These are phyloP conservation scores for Arenicola marina DNA, from an alignment of 2,888 invertebrate genomes.

Conservation along the genomic window DNA sequence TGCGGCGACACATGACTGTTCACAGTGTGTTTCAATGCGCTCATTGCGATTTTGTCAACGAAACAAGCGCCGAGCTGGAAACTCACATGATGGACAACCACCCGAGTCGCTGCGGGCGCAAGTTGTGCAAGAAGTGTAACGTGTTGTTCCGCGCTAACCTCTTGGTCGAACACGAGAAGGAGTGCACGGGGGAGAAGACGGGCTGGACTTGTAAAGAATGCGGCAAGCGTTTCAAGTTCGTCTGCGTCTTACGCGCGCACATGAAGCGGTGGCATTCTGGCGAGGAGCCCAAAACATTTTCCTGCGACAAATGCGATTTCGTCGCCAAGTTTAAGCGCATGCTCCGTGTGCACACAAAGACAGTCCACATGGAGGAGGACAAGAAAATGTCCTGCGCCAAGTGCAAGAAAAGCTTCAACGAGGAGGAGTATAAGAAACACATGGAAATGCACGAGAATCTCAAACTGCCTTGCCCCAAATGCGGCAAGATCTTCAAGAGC, in stretches of 20 bases:
- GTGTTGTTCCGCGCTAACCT: constrained; percentile 23
- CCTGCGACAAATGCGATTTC: constrained; percentile 9
- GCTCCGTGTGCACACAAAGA: neutral
- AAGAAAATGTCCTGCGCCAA: neutral
- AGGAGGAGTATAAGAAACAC: too few species aligned
- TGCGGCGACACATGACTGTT: constrained; percentile 14
- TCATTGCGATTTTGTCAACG: constrained; percentile 46
- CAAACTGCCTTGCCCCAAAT: neutral
- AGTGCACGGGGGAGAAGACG: constrained; percentile 47
- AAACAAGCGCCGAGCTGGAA: constrained; percentile 42
- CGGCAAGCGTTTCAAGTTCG: constrained; percentile 55
- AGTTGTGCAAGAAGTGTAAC: constrained; percentile 54
- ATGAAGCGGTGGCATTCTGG: constrained; percentile 11
- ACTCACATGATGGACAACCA: constrained; percentile 49
- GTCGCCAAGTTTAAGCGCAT: neutral
- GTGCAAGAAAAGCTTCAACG: neutral
- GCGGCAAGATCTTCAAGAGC: constrained; percentile 50
- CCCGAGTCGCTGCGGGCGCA: constrained; percentile 50
- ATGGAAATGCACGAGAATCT: neutral
- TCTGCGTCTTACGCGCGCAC: constrained; percentile 50
- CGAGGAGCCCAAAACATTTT: neutral
- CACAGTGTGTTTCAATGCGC: constrained; percentile 45
- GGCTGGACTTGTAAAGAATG: constrained; percentile 53
- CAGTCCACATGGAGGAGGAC: neutral
- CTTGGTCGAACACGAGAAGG: constrained; percentile 50